Base-by-base conservation (phyloP, 2,888 invertebrate species). In the Achlya flavicornis region DNA sequence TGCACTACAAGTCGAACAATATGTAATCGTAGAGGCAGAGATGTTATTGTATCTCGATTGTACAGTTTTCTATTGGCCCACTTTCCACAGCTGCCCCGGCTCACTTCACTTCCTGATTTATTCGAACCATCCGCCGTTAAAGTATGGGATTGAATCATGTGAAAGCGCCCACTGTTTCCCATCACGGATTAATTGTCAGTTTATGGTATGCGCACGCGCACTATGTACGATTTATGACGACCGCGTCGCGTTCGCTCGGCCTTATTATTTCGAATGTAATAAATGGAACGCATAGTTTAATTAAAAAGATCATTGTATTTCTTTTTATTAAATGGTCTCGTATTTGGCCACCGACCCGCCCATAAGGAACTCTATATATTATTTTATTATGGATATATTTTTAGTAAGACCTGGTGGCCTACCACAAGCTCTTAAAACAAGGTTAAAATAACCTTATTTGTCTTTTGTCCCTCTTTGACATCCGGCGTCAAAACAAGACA, bases 121-220 rank as follows among this genome's bases (percentile, higher is more conserved):
- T 73, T 67, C 64, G 66, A 64, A 14, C 65, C 74, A 62, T 65
- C 63, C 63, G 59, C 43, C 57, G 32, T 46, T 62, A 62, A 62
- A 62, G 43, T 16, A n/a, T 32, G 65, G 71, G 41, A 77, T 75
- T 71, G 73, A 75, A 75, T 70, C 74, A 77, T 67, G 76, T 73
- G 73, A 77, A 76, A 78, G 79, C 74, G 70, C 76, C 77, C 76
- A 73, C 74, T 80, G 78, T 71, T 74, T 69, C 73, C 73, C 77
- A 74, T 80, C 80, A 78, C 71, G 63, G 64, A 72, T 78, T 84
- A 81, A 85, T 86, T 83, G 84, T 79, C 72, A 74, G 77, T 81
- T 83, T 81, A 84, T 76, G 74, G 72, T 63, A 62, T 63, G 65
- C 66, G 66, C 68, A 61, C 57, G 61, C 65, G 58, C 57, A 35